These are phyloP conservation scores for Peromyscus leucopus DNA, from an alignment of 2,113 vertebrate genomes.

Conservation along the genomic window DNA sequence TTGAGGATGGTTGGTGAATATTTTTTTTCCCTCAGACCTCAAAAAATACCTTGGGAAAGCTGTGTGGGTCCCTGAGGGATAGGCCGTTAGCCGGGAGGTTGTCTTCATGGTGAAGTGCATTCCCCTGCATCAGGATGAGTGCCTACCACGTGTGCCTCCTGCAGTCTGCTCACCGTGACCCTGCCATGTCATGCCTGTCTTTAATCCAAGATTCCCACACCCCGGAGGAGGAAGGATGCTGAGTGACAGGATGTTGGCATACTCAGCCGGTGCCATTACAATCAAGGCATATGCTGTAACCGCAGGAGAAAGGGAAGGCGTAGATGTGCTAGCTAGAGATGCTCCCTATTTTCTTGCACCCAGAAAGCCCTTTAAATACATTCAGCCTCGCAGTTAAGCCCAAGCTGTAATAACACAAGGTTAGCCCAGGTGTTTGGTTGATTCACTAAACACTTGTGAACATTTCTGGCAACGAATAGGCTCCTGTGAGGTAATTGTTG, in stretches of 20 bases:
- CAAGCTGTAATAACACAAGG: neutral
- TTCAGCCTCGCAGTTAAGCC: neutral
- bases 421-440: neutral
- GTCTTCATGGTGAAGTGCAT: neutral
- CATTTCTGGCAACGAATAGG: neutral
- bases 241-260: neutral
- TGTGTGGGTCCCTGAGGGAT: conserved; percentile 1
- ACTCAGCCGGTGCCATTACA: neutral
- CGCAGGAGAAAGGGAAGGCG: neutral
- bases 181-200: neutral
- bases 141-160: neutral
- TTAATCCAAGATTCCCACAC: neutral
- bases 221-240: neutral
- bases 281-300: neutral
- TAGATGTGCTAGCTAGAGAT: neutral
- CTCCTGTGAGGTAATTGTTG: neutral
- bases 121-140: neutral
- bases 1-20: conserved; percentile 47
- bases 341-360: neutral
- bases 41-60: conserved; percentile 59
- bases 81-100: neutral
- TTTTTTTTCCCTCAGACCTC: conserved; percentile 30
- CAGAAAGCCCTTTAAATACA: neutral
- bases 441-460: neutral
- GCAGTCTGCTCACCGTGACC: neutral